A percentile compares a stretch with the other conserved stretches of the same genome.
phyloP scores from a whole-genome alignment of 1,140 invertebrate species.

The Belonocnema kinseyi region DNA sequence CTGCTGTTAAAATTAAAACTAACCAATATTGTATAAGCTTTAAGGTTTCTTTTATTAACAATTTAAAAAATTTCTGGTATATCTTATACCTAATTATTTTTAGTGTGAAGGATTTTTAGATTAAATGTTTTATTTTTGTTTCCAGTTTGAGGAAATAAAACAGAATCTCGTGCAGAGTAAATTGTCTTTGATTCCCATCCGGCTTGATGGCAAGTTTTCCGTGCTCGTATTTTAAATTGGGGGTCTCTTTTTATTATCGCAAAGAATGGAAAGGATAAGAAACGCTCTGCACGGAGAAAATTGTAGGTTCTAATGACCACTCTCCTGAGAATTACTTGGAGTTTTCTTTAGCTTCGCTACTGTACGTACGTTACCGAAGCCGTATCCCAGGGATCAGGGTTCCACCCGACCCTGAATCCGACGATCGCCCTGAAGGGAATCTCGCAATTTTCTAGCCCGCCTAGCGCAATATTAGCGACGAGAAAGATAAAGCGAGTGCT shows the following conservation, averaged over 20 bases:
- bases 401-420: slow-evolving; percentile 42
- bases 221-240: slow-evolving; percentile 24
- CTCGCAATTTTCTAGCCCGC: slow-evolving; percentile 51
- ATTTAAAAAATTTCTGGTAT: no score
- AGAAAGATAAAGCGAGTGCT: slow-evolving; percentile 45
- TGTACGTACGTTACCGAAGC: slow-evolving; percentile 36
- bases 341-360: slow-evolving; percentile 39
- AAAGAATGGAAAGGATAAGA: slow-evolving; percentile 29
- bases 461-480: slow-evolving; percentile 44
- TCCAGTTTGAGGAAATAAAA: no score
- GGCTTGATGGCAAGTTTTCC: not conserved
- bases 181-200: not conserved
- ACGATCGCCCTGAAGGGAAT: slow-evolving; percentile 49
- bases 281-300: slow-evolving; percentile 31
- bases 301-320: slow-evolving; percentile 40
- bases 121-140: no score
- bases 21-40: no score
- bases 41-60: no score
- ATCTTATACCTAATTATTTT: no score
- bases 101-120: no score
- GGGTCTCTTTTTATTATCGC: slow-evolving; percentile 8
- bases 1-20: no score
- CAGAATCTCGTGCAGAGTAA: not conserved
- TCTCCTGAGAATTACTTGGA: slow-evolving; percentile 40
- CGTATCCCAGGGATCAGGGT: slow-evolving; percentile 33